These are phyloP conservation scores for Natator depressus DNA, from an alignment of 2,113 vertebrate genomes.

Conservation along the genomic window DNA sequence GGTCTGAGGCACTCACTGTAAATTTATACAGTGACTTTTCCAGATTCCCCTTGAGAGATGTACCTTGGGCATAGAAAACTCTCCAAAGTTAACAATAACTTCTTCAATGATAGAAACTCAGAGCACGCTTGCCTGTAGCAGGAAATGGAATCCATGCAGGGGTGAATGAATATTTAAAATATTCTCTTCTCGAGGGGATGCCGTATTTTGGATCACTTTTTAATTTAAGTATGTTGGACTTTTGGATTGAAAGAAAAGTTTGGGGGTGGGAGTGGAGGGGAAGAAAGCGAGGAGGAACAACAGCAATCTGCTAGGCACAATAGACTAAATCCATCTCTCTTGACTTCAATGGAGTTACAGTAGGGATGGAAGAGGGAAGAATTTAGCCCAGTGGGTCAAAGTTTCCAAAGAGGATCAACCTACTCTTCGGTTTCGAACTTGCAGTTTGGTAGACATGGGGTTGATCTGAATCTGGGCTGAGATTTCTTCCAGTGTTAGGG, in stretches of 20 bases:
- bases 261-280: not conserved
- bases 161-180: not conserved
- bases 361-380: not conserved
- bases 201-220: not conserved
- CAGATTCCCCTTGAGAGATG: conserved; percentile 57
- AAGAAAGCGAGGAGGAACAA: not conserved
- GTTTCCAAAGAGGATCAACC: fast-evolving
- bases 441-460: fast-evolving
- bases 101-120: conserved; percentile 31
- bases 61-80: conserved; percentile 59
- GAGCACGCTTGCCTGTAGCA: conserved; percentile 48
- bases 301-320: not conserved
- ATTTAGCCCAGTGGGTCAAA: not conserved
- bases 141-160: conserved; percentile 20
- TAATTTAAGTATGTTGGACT: not conserved
- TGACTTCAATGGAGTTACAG: not conserved
- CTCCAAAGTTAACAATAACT: conserved; percentile 53
- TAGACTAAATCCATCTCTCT: not conserved
- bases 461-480: not conserved
- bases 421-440: not conserved
- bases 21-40: conserved; percentile 44
- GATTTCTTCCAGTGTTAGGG: not conserved
- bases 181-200: not conserved
- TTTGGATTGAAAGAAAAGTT: not conserved
- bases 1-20: conserved; percentile 44